Evolutionary conservation across 2,888 invertebrate species (phyloP).

Genomic region (Psylliodes chrysocephalus): DNA sequence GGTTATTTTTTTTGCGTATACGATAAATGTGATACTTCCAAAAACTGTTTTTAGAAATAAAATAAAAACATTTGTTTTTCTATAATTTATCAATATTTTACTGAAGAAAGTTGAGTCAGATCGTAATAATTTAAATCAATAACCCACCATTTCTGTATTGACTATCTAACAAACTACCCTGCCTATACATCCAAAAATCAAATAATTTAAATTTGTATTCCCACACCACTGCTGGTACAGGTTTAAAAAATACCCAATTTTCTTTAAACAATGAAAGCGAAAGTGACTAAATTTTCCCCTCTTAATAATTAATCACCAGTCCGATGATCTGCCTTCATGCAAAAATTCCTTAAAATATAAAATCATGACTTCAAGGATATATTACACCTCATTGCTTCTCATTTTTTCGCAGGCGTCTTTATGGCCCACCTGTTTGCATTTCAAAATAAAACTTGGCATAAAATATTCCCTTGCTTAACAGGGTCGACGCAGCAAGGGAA

Average conservation of each 20-base stretch:
- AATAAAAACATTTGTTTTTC: too few relatives aligned
- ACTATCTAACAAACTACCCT: too few relatives aligned
- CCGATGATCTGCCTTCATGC: slow-evolving; percentile 17
- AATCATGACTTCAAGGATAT: slow-evolving; percentile 25
- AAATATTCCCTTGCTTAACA: slow-evolving; percentile 24
- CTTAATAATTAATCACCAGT: slow-evolving; percentile 17
- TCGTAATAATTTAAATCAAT: too few relatives aligned
- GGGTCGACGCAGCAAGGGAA: neutral
- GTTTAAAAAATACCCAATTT: slow-evolving; percentile 12
- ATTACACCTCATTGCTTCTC: slow-evolving; percentile 30
- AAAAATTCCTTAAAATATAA: slow-evolving; percentile 25
- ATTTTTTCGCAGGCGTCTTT: slow-evolving; percentile 32
- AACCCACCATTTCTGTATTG: too few relatives aligned
- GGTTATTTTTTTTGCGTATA: too few relatives aligned
- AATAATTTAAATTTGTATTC: neutral
- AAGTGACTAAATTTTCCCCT: slow-evolving; percentile 13
- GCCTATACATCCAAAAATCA: too few relatives aligned
- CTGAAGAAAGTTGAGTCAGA: too few relatives aligned
- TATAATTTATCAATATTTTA: too few relatives aligned
- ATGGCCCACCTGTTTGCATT: slow-evolving; percentile 42
- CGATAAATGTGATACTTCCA: too few relatives aligned
- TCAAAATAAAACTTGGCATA: slow-evolving; percentile 39
- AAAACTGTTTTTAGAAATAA: too few relatives aligned
- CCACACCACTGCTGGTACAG: neutral
- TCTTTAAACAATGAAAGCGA: neutral